phyloP scores from a whole-genome alignment of 2,888 invertebrate species.

The Xanthia togata region DNA sequence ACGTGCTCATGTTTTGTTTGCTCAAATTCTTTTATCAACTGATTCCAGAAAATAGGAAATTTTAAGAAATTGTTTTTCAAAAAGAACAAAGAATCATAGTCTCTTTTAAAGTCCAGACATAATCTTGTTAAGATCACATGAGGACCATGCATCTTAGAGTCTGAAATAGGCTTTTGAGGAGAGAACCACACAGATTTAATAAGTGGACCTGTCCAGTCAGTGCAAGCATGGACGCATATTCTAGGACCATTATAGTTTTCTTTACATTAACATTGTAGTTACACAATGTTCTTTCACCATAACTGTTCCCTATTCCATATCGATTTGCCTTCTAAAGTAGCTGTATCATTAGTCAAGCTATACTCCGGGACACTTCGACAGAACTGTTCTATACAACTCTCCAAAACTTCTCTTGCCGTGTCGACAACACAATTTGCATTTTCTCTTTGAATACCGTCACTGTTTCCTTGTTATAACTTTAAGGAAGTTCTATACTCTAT shows the following conservation, averaged over 20 bases:
- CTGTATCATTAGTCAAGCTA: conserved; percentile 25
- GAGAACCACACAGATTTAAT: no score
- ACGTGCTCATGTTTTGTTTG: neutral
- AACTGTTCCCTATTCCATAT: neutral
- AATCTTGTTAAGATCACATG: no score
- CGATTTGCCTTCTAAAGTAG: neutral
- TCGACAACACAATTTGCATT: conserved; percentile 54
- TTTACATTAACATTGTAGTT: neutral
- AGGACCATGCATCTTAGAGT: no score
- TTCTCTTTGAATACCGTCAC: conserved; percentile 41
- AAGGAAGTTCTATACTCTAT: conserved; percentile 19
- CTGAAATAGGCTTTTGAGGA: no score
- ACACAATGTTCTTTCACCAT: neutral
- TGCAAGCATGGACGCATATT: neutral
- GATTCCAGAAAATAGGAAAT: neutral
- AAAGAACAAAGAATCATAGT: no score
- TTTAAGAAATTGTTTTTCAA: no score
- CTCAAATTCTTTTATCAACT: neutral
- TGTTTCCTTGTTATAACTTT: conserved; percentile 52
- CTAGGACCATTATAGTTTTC: neutral
- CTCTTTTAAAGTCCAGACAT: no score
- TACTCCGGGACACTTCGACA: conserved; percentile 27
- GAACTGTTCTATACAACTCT: conserved; percentile 11
- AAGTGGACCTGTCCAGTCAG: no score
- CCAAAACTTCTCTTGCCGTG: conserved; percentile 42